These are phyloP conservation scores for Bicyclus anynana DNA, from an alignment of 1,140 invertebrate species.

Conservation along the genomic window DNA sequence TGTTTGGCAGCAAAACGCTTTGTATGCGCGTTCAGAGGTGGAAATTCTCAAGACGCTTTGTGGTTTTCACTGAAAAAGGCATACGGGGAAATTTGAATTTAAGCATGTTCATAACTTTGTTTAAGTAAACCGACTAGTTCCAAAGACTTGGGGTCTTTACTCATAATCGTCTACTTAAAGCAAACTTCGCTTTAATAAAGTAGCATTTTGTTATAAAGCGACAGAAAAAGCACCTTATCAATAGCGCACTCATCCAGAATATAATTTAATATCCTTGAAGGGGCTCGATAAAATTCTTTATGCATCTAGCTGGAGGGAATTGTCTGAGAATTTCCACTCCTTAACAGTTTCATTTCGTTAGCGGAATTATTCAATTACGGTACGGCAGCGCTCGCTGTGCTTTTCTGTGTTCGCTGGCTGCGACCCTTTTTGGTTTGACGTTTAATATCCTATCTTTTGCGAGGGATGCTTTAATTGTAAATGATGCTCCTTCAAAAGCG, in stretches of 20 bases:
- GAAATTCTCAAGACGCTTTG: background rate
- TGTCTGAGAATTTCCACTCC: constrained; percentile 48
- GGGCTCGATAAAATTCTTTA: constrained; percentile 53
- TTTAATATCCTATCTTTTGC: constrained; percentile 19
- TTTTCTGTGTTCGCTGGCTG: constrained; percentile 19
- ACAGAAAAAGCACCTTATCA: constrained; percentile 12
- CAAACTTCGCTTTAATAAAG: too few relatives aligned
- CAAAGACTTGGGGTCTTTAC: too few relatives aligned
- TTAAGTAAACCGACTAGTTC: too few relatives aligned
- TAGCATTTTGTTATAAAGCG: background rate
- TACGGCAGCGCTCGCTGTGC: constrained; percentile 28
- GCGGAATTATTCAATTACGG: constrained; percentile 66
- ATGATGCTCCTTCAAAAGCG: background rate
- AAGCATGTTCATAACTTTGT: too few relatives aligned
- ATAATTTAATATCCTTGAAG: constrained; percentile 39
- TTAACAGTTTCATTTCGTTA: constrained; percentile 60
- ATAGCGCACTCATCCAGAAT: constrained; percentile 30
- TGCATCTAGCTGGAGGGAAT: constrained; percentile 42
- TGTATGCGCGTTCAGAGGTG: background rate
- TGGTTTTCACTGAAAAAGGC: background rate
- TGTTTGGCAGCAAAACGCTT: background rate
- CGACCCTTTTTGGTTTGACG: constrained; percentile 15
- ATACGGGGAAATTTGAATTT: background rate
- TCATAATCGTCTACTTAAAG: too few relatives aligned
- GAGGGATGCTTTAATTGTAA: background rate